phyloP scores from a whole-genome alignment of 2,888 invertebrate species.

The Acanthosepion esculentum region DNA sequence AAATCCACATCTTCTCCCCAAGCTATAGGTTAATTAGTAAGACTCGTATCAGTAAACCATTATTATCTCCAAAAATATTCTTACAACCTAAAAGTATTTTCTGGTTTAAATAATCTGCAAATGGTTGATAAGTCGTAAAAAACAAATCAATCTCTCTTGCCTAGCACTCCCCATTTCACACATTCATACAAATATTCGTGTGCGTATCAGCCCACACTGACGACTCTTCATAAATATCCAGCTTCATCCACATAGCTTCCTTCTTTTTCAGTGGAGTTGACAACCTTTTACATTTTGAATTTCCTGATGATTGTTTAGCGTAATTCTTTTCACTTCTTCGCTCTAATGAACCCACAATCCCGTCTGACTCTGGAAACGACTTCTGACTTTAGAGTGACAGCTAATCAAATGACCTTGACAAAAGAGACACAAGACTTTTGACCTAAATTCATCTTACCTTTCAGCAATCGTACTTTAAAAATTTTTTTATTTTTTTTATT shows the following conservation, averaged over 20 bases:
- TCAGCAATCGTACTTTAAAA: background rate
- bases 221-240: background rate
- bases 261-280: background rate
- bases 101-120: no score
- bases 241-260: background rate
- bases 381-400: background rate
- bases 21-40: no score
- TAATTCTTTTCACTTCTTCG: background rate
- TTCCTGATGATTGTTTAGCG: background rate
- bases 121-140: no score
- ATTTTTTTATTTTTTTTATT: background rate
- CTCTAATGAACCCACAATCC: background rate
- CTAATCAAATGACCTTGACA: background rate
- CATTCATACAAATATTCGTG: background rate
- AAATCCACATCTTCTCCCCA: no score
- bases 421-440: conserved; percentile 2
- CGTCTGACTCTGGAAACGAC: background rate
- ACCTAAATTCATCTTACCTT: background rate
- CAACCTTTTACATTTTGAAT: conserved; percentile 8
- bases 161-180: no score
- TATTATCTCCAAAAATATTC: no score
- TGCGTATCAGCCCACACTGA: background rate
- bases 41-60: no score
- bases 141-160: no score
- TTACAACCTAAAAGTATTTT: no score